Evolutionary conservation across 2,797 vertebrate genomes (phyloP).

Genomic region (Sus cebifrons): DNA sequence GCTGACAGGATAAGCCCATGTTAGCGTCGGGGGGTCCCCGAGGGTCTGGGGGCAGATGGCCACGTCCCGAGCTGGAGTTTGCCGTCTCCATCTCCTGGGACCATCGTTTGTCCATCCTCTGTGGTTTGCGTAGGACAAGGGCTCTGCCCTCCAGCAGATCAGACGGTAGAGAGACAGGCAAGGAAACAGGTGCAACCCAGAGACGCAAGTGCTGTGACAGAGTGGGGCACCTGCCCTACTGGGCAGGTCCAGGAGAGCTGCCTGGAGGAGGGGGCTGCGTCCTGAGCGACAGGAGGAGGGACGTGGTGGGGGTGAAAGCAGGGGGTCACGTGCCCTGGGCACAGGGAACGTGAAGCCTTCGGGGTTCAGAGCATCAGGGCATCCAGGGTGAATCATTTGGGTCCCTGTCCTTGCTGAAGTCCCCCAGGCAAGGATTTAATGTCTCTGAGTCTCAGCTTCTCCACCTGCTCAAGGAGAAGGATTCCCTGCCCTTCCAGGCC

Average conservation of each 20-base stretch:
- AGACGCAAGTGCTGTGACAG: neutral
- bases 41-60: neutral
- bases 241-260: neutral
- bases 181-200: neutral
- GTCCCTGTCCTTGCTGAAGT: neutral
- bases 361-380: neutral
- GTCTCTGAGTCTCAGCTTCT: slow-evolving; percentile 65
- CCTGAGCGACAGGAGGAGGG: neutral
- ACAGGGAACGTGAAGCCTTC: neutral
- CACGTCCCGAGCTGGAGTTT: too few relatives aligned
- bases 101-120: neutral
- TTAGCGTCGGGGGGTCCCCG: too few relatives aligned
- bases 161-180: neutral
- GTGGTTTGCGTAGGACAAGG: neutral
- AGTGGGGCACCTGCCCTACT: neutral
- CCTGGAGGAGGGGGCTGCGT: neutral
- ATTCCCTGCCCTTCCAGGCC: neutral
- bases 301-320: neutral
- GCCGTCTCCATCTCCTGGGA: neutral
- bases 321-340: neutral
- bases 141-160: neutral
- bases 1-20: neutral
- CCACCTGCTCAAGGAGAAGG: slow-evolving; percentile 51
- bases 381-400: neutral
- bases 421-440: slow-evolving; percentile 19